Percentiles rank a stretch among this genome's conserved stretches.
Evolutionary conservation across 2,113 vertebrate species (phyloP).

Genomic region (Coracopsis vasa): DNA sequence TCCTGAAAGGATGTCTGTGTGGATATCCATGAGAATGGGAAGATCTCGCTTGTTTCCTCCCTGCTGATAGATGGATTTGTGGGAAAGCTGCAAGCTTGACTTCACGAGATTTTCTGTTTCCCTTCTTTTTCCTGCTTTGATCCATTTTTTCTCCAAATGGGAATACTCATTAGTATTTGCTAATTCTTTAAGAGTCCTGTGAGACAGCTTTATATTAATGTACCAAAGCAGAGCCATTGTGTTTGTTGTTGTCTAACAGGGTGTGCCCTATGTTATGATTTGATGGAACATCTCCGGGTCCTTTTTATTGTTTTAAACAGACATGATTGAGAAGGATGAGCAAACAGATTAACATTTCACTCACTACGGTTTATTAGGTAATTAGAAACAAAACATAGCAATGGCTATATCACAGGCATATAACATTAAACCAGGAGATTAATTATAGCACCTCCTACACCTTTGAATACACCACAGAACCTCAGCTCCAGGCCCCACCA

Average conservation of each 20-base stretch:
- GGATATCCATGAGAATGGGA: neutral
- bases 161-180: neutral
- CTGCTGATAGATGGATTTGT: neutral
- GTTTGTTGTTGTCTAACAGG: neutral
- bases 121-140: neutral
- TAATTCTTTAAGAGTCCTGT: neutral
- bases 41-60: neutral
- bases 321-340: neutral
- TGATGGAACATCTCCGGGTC: neutral
- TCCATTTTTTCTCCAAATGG: neutral
- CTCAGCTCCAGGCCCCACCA: fast-evolving
- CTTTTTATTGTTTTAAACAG: neutral
- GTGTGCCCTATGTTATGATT: neutral
- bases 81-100: neutral
- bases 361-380: neutral
- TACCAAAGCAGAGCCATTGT: neutral
- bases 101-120: neutral
- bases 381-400: neutral
- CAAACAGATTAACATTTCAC: neutral
- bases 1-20: neutral
- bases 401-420: neutral
- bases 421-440: neutral
- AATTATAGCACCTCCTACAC: neutral
- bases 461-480: neutral
- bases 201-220: neutral